Evolutionary conservation across 2,888 invertebrate species (phyloP), one percentile per base, ranked within the genome.

Genomic region (Phengaris arion): DNA sequence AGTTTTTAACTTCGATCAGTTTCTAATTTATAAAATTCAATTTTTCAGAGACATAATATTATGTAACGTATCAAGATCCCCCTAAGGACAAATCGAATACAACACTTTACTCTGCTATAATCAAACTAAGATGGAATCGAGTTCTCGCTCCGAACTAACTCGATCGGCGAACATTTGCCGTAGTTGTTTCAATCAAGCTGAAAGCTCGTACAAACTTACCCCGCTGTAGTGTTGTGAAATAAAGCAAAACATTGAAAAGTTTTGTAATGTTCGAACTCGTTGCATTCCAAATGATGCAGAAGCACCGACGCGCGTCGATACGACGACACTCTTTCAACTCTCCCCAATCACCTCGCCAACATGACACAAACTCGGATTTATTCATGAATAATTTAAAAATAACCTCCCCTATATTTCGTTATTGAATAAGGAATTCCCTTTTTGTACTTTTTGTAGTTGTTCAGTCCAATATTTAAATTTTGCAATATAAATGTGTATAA

Each of bases 341-440:
- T 87, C 87, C 86, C 80, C 82, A 84, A 84, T 54, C 72, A 54
- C 84, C 82, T 81, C 83, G 78, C 80, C 78, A 85, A 85, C 84
- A 84, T 82, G 80, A 82, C 82, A 83, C 83, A 85, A 88, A 91
- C 87, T 91, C 89, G 83, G 85, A 85, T 86, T 89, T 89, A 86
- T 86, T 88, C 87, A 90, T 91, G 90, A 92, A 92, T 92, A 89
- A 89, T 88, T 89, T 89, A 86, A 87, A 87, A 72, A 72, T 72
- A 72, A 85, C 85, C 84, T 83, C 82, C 83, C 82, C 74, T 81
- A 85, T 85, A 85, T 86, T 87, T 85, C 84, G 84, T 85, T 85
- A 88, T 83, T 78, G 81, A 83, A 81, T 76, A 70, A 68, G 76
- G 54, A 75, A 48, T 46, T 55, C 55, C 59, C 22, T 13, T 64